Conservation (phyloP, 2,797 vertebrate genomes). For the Mallotus villosus region DNA sequence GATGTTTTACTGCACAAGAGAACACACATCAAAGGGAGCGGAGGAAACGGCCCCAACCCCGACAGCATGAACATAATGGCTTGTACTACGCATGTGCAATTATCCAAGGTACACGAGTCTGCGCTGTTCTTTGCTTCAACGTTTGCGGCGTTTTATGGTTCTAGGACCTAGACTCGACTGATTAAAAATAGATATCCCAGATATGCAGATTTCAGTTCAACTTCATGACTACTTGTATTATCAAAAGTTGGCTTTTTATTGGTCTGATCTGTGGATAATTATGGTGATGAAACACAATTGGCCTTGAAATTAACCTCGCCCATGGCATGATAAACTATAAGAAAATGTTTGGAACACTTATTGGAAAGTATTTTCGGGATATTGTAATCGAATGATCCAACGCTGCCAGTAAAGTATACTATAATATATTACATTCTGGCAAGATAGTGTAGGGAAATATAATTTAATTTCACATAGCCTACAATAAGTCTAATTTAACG, state of each 20-base stretch:
- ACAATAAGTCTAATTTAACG: too few species aligned
- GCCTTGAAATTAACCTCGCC: too few species aligned
- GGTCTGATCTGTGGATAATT: too few species aligned
- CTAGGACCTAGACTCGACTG: background rate
- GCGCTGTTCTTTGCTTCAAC: slow-evolving; percentile 30
- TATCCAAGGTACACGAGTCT: slow-evolving; percentile 1
- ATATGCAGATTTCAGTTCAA: background rate
- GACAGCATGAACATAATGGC: slow-evolving; percentile 28
- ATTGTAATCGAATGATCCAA: background rate
- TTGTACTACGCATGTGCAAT: slow-evolving; percentile 1
- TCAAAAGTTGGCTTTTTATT: background rate
- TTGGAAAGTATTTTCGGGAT: too few species aligned
- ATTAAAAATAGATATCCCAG: background rate
- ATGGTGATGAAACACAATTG: too few species aligned
- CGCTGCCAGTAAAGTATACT: background rate
- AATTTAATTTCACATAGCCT: too few species aligned
- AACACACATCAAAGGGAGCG: slow-evolving; percentile 38
- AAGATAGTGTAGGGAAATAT: too few species aligned
- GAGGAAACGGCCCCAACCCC: slow-evolving; percentile 26
- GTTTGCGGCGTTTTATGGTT: slow-evolving; percentile 28
- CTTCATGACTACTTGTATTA: background rate
- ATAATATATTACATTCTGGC: background rate
- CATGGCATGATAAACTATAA: too few species aligned
- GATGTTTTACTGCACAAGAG: slow-evolving; percentile 34
- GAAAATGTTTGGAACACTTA: too few species aligned